phyloP scores from a whole-genome alignment of 2,888 invertebrate species.

The Drosophila lutescens region DNA sequence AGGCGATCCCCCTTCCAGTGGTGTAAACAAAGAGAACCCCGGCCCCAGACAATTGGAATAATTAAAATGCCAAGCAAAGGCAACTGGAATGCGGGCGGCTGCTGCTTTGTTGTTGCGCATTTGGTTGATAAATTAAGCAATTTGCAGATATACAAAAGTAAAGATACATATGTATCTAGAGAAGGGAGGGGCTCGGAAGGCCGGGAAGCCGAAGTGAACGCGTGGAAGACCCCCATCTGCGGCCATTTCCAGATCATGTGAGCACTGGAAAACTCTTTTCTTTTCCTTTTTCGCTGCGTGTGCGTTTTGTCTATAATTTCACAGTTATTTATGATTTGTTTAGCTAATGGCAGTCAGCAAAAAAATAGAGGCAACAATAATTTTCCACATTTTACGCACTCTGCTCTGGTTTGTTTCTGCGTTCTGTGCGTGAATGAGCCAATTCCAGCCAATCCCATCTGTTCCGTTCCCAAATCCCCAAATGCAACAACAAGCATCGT shows the following conservation, averaged over 20 bases:
- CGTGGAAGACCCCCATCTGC: slow-evolving; percentile 48
- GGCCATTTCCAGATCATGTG: slow-evolving; percentile 48
- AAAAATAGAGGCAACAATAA: slow-evolving; percentile 21
- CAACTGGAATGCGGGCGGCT: slow-evolving; percentile 65
- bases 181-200: not conserved
- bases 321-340: slow-evolving; percentile 71
- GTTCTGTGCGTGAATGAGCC: slow-evolving; percentile 26
- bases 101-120: slow-evolving; percentile 35
- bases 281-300: slow-evolving; percentile 13
- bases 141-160: slow-evolving; percentile 46
- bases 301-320: slow-evolving; percentile 51
- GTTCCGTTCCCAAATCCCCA: slow-evolving; percentile 21
- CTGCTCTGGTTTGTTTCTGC: slow-evolving; percentile 19
- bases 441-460: slow-evolving; percentile 13
- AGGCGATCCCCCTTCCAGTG: slow-evolving; percentile 42
- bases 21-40: slow-evolving; percentile 64
- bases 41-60: slow-evolving; percentile 71
- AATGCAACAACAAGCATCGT: slow-evolving; percentile 16
- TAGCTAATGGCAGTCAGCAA: slow-evolving; percentile 38
- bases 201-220: slow-evolving; percentile 23
- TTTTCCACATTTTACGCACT: slow-evolving; percentile 45
- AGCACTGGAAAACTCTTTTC: slow-evolving; percentile 11
- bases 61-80: slow-evolving; percentile 68
- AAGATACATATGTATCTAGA: too few relatives aligned
- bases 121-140: slow-evolving; percentile 66